Evolutionary conservation across 1,140 invertebrate genomes (phyloP).

Genomic region (Trichogramma pretiosum): DNA sequence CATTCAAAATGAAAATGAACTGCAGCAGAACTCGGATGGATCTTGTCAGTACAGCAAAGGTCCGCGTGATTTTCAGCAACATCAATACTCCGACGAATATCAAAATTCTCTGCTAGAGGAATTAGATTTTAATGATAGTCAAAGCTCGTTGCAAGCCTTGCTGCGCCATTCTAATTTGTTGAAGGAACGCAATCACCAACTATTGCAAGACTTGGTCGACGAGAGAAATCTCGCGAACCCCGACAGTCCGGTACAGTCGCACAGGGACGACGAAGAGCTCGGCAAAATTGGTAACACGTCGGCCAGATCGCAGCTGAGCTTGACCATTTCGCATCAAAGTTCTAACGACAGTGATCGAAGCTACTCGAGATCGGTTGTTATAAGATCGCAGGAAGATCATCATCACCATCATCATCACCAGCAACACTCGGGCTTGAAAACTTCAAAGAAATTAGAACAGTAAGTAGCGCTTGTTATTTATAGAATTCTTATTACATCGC

Average conservation of each 20-base stretch:
- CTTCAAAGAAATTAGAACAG: constrained; percentile 40
- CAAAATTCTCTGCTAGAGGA: constrained; percentile 30
- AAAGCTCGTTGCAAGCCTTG: constrained; percentile 34
- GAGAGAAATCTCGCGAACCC: constrained; percentile 20
- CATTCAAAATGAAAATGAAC: constrained; percentile 3
- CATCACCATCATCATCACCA: constrained; percentile 10
- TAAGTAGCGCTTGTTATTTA: constrained; percentile 26
- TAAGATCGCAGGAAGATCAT: constrained; percentile 33
- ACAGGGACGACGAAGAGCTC: constrained; percentile 23
- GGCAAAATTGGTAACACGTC: constrained; percentile 31
- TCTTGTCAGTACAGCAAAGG: too few species aligned
- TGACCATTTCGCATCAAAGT: constrained; percentile 38
- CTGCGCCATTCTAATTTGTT: constrained; percentile 34
- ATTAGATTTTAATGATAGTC: constrained; percentile 33
- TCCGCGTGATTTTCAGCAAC: constrained; percentile 28
- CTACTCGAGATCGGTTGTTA: constrained; percentile 38
- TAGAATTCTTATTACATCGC: too few species aligned
- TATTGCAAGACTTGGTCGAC: constrained; percentile 31
- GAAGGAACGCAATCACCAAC: constrained; percentile 36
- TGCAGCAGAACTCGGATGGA: too few species aligned
- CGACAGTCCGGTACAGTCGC: constrained; percentile 15
- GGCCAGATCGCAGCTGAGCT: constrained; percentile 35
- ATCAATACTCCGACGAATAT: constrained; percentile 27
- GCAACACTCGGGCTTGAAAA: constrained; percentile 26
- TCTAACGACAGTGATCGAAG: constrained; percentile 39